These are phyloP conservation scores for Loxodonta africana DNA, from an alignment of 2,113 vertebrate genomes.

Conservation along the genomic window DNA sequence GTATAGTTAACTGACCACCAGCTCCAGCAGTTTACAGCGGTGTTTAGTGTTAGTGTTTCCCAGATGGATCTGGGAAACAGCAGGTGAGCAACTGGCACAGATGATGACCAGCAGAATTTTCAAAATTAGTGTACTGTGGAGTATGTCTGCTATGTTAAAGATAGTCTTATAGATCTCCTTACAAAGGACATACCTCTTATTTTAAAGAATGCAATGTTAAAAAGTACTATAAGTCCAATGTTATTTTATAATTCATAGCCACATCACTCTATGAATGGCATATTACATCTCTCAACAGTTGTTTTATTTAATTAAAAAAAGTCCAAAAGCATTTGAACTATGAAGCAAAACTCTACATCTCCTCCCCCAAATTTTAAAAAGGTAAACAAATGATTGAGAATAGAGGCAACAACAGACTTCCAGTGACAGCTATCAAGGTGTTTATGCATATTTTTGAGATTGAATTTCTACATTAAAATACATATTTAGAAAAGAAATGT, in stretches of 20 bases:
- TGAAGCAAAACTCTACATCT: background rate
- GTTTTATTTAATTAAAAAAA: background rate
- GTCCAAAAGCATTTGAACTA: background rate
- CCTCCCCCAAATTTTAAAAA: background rate
- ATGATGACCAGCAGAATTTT: background rate
- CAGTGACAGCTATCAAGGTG: background rate
- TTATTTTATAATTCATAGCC: background rate
- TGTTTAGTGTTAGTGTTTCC: background rate
- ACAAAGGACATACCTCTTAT: background rate
- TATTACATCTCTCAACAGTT: background rate
- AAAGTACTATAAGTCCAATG: background rate
- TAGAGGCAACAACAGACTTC: background rate
- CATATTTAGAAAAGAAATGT: background rate
- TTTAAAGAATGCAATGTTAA: background rate
- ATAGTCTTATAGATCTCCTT: background rate
- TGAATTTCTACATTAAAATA: background rate
- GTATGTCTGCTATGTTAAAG: background rate
- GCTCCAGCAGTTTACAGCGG: background rate
- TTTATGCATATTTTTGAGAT: background rate
- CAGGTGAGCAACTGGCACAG: background rate
- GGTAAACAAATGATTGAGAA: background rate
- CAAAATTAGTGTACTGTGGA: background rate
- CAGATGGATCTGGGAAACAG: background rate
- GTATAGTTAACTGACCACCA: background rate
- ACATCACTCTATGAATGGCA: background rate